Base-by-base conservation (phyloP, 2,888 invertebrate genomes). In the Troides oblongomaculatus region DNA sequence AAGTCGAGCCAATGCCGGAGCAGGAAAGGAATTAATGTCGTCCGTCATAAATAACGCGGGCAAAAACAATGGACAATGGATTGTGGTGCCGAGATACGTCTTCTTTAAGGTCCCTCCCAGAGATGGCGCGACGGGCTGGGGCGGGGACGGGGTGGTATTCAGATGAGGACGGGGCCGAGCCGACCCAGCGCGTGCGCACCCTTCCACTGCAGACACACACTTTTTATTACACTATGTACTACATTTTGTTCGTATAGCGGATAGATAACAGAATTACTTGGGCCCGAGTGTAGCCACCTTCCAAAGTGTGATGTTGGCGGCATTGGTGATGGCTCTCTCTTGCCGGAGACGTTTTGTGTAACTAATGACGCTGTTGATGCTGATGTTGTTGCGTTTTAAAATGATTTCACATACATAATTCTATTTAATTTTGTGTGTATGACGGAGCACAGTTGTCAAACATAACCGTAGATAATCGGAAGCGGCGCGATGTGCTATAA, bases 11-110 rank as follows among this genome's bases (percentile, higher is more conserved):
- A 68, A 60, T 65, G 87, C 76, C 73, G 72, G 85, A 90, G 77
- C 72, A 82, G 78, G 90, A 70, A 88, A 69, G 81, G 82, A 73
- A 66, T 74, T 72, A 81, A 76, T 84, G 85, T 86, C 87, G 88
- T 88, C 84, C 85, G 88, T 92, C 92, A 92, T 92, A 92, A 92
- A 92, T 92, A 90, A 92, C 88, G 82, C 81, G 81, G 82, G 87
- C 89, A 92, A 92, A 92, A 92, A 92, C 92, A 92, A 92, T 92
- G 92, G 91, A 92, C 92, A 92, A 92, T 92, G 90, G 92, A 85
- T 89, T 81, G 88, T 84, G 86, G 89, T 87, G 83, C 77, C 77
- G 88, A 90, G 90, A 89, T 90, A 91, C 88, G 91, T 91, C 92
- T 92, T 92, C 92, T 90, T 92, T 91, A 89, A 86, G 82, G 78